Evolutionary conservation across 1,140 invertebrate genomes (phyloP), one percentile per base, ranked within the genome.

Genomic region (Bicyclus anynana): DNA sequence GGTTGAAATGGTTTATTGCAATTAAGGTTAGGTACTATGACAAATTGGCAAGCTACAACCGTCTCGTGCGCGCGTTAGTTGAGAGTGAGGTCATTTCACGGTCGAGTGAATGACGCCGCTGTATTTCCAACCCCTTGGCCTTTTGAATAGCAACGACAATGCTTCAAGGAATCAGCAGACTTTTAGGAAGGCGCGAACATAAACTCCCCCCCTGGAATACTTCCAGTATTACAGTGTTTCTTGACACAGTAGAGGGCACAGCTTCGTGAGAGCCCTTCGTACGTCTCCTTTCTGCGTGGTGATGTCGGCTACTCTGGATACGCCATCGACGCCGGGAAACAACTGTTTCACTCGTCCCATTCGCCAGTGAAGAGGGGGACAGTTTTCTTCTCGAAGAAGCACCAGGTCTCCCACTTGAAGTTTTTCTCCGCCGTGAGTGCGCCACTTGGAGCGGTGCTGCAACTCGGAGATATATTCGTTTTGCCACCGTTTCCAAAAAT

Each of bases 401-500:
- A 38, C 1, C 69, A 29, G 12, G 68, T 72, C 13, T 46, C 63
- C 17, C n/a, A n/a, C n/a, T 69, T 61, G 1, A 73, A 57, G 53
- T 14, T 48, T 48, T 16, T 17, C 29, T 51, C 18, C 21, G 33
- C n/a, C 14, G 35, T 27, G 48, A 4, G 27, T 26, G 27, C 20
- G 48, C 67, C 66, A 72, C 40, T 69, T 72, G 2, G 21, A 49
- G 29, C 61, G 37, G 13, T 48, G 18, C 46, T 72, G 67, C 0
- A 67, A n/a, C 18, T 69, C 62, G 5, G 40, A 10, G 3, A 67
- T 14, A 29, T 62, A 69, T 37, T 69, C 49, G 5, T 58, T 56
- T 7, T 42, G 37, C 59, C 65, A 68, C n/a, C 65, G 18, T 17
- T 40, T 9, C 68, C 70, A 73, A 48, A 73, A 73, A 16, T 67